A percentile compares a stretch with the other conserved stretches of the same genome.
phyloP scores from a whole-genome alignment of 1,140 invertebrate genomes.

The Drosophila novamexicana region DNA sequence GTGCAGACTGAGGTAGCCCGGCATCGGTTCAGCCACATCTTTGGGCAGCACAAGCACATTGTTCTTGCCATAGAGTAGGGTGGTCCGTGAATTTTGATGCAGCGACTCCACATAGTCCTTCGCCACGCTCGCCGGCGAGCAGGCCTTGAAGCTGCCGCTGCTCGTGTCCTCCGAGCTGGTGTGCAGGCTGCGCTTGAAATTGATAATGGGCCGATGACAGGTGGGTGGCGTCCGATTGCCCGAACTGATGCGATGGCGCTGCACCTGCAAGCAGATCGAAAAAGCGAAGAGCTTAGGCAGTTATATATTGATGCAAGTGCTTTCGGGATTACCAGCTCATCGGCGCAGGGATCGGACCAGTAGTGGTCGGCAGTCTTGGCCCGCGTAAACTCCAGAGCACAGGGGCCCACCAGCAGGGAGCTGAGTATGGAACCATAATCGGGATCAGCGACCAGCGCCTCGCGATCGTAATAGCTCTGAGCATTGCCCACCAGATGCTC shows the following conservation, averaged over 20 bases:
- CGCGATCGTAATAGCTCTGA: slow-evolving; percentile 93
- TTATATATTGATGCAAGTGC: slow-evolving; percentile 39
- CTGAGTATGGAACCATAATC: slow-evolving; percentile 96
- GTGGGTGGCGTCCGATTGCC: slow-evolving; percentile 90
- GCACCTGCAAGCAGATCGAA: slow-evolving; percentile 83
- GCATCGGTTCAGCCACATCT: slow-evolving; percentile 91
- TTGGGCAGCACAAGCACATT: slow-evolving; percentile 96
- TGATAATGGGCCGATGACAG: slow-evolving; percentile 89
- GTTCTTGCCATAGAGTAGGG: slow-evolving; percentile 98
- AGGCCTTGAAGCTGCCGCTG: slow-evolving; percentile 84
- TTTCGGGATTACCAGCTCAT: slow-evolving; percentile 89
- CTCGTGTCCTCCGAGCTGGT: slow-evolving; percentile 88
- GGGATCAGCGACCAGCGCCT: slow-evolving; percentile 94
- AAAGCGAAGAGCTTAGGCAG: background rate
- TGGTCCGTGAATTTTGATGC: slow-evolving; percentile 95
- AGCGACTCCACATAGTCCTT: slow-evolving; percentile 97
- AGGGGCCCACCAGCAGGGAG: slow-evolving; percentile 95
- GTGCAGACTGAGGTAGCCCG: slow-evolving; percentile 96
- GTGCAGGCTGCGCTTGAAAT: slow-evolving; percentile 89
- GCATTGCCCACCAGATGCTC: slow-evolving; percentile 94
- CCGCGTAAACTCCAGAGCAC: slow-evolving; percentile 95
- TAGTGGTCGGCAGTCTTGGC: slow-evolving; percentile 95
- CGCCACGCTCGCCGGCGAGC: slow-evolving; percentile 87
- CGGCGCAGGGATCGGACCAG: slow-evolving; percentile 96
- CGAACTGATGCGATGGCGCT: slow-evolving; percentile 93